These are phyloP conservation scores for Oligia fasciuncula DNA, from an alignment of 2,888 invertebrate genomes.

Conservation along the genomic window DNA sequence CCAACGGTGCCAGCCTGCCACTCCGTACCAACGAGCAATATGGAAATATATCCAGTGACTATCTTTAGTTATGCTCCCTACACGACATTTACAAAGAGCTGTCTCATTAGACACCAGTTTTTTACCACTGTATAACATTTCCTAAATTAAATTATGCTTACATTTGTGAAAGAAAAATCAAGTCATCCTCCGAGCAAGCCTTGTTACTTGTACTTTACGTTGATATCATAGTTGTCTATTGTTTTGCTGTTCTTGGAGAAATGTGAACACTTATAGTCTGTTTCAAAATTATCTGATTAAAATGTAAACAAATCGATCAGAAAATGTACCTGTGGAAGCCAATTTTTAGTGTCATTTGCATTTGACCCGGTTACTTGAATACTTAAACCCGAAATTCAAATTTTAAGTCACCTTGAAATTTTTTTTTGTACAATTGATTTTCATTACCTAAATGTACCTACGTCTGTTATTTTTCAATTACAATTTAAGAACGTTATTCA, in stretches of 20 bases:
- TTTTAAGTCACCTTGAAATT: neutral
- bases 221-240: neutral
- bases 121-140: slow-evolving; percentile 3
- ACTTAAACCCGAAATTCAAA: neutral
- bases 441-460: neutral
- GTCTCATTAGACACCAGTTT: slow-evolving; percentile 38
- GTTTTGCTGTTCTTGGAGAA: neutral
- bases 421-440: too few relatives aligned
- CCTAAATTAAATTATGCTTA: neutral
- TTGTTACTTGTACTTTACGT: neutral
- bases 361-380: neutral
- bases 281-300: neutral
- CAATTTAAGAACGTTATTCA: neutral
- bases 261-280: neutral
- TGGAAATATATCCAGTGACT: slow-evolving; percentile 72
- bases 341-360: neutral
- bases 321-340: neutral
- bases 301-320: neutral
- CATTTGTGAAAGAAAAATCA: slow-evolving; percentile 8
- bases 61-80: slow-evolving; percentile 61
- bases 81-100: slow-evolving; percentile 56
- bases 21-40: slow-evolving; percentile 68
- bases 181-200: slow-evolving; percentile 19
- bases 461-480: neutral
- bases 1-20: slow-evolving; percentile 71